Percentiles rank a stretch among this genome's conserved stretches.
phyloP scores from a whole-genome alignment of 2,113 vertebrate species.

The Jacana jacana region DNA sequence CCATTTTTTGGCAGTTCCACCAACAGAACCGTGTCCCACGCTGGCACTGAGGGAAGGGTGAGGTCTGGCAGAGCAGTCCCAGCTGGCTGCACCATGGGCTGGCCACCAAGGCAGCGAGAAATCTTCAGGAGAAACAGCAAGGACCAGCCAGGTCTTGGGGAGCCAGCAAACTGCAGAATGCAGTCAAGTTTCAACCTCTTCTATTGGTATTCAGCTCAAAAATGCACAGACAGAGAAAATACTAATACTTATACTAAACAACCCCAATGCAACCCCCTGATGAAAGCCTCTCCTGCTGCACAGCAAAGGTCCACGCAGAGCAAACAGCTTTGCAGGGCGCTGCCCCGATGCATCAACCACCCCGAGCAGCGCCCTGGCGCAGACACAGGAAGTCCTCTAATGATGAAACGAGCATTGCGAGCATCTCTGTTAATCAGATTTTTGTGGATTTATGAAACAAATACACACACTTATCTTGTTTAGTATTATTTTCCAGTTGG shows the following conservation, averaged over 20 bases:
- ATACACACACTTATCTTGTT: conserved; percentile 10
- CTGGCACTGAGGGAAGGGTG: accelerated
- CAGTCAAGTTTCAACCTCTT: not conserved
- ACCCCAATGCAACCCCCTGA: not conserved
- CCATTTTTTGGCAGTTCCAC: not conserved
- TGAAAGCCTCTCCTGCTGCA: not conserved
- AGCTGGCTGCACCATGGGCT: not conserved
- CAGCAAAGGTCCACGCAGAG: not conserved
- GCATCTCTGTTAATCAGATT: conserved; percentile 31
- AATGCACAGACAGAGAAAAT: not conserved
- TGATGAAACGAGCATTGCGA: not conserved
- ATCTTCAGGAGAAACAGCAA: not conserved
- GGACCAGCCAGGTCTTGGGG: not conserved
- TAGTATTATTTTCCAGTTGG: conserved; percentile 52
- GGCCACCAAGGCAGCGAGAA: not conserved
- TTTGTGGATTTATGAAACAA: conserved; percentile 39
- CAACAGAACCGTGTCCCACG: not conserved
- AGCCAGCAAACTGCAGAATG: not conserved
- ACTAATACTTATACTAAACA: not conserved
- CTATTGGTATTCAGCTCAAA: not conserved
- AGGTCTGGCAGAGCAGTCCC: not conserved
- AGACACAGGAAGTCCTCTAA: not conserved
- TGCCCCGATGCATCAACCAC: not conserved
- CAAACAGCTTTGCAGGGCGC: not conserved
- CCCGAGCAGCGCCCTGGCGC: not conserved